Base-by-base conservation (phyloP, 64 coral and sea anemone genomes). In the Cladopsammia gracilis region DNA sequence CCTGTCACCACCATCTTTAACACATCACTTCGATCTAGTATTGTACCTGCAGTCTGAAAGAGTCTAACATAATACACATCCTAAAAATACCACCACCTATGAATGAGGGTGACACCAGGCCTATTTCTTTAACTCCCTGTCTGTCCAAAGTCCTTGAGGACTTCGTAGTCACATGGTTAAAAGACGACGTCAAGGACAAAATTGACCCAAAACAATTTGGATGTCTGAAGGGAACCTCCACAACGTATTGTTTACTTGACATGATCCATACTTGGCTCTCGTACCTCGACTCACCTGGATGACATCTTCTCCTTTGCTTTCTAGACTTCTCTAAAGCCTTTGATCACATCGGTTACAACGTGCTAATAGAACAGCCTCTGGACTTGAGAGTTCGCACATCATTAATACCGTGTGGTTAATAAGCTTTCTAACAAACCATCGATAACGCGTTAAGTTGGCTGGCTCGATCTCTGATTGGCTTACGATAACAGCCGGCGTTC, bases 321-420 rank as follows among this genome's bases (percentile, higher is more conserved):
- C 25, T 93, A 10, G 90, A 86, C 52, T 93, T 86, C 58, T 86
- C 81, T 13, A 91, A 91, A 71, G 77, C 75, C 79, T 90, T 90
- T 48, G 75, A 90, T 70, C 62, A 19, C 16, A 91, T 53, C n/a
- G 91, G 65, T 49, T 62, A 93, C 42, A 86, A 87, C 14, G 54
- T 86, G 19, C 82, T 78, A 19, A 73, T 73, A 42, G 5, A 49
- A 5, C 79, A 93, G 60, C 70, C 77, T 25, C 50, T 78, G 9
- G 20, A 64, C 19, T 60, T 93, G 58, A 53, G 72, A 11, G 51
- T 44, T 15, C 64, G 83, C 26, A 26, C 42, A 58, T 42, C 6
- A 2, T 42, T 80, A 34, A 58, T 88, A 69, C 61, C 56, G 4
- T n/a, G n/a, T 92, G 83, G 73, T 60, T 85, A 14, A 64, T 26